These are phyloP conservation scores for Thamnophis elegans DNA, from an alignment of 2,797 vertebrate species.

Conservation along the genomic window DNA sequence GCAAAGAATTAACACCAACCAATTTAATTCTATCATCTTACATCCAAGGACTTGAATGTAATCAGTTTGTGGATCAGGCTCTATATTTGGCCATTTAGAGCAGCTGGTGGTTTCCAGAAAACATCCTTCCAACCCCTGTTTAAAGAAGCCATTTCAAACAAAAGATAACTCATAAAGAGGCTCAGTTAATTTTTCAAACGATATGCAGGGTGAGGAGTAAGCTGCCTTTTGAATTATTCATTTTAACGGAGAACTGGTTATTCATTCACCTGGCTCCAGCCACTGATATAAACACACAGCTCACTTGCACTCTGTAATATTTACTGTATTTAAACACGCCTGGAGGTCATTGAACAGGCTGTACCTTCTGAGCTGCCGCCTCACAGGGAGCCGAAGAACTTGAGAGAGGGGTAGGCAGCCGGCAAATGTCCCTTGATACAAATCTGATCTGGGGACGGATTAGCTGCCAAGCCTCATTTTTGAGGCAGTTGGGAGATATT, in stretches of 20 bases:
- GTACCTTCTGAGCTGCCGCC: conserved; percentile 1
- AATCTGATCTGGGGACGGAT: not conserved
- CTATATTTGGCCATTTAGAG: conserved; percentile 4
- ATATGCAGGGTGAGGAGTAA: not conserved
- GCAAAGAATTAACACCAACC: not conserved
- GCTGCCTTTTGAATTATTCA: conserved; percentile 3
- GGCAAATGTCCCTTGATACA: not conserved
- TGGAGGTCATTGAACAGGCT: conserved; percentile 19
- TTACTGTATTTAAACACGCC: conserved; percentile 14
- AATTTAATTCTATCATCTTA: not conserved
- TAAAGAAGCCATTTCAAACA: conserved; percentile 7
- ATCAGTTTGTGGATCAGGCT: not conserved
- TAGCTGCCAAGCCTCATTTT: rapidly evolving
- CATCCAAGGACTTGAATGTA: not conserved
- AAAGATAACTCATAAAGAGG: conserved; percentile 2
- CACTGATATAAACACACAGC: conserved; percentile 9
- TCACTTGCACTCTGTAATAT: not conserved
- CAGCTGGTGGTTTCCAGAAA: not conserved
- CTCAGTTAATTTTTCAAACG: not conserved
- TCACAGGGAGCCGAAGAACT: not conserved
- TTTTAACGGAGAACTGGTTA: not conserved
- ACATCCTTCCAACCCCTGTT: not conserved
- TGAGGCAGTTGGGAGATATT: not conserved
- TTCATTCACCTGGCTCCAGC: not conserved
- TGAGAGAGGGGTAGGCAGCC: not conserved